A percentile compares a stretch with the other conserved stretches of the same genome.
These are phyloP conservation scores for Aleiodes testaceus DNA, from an alignment of 2,888 invertebrate genomes.

Conservation along the genomic window DNA sequence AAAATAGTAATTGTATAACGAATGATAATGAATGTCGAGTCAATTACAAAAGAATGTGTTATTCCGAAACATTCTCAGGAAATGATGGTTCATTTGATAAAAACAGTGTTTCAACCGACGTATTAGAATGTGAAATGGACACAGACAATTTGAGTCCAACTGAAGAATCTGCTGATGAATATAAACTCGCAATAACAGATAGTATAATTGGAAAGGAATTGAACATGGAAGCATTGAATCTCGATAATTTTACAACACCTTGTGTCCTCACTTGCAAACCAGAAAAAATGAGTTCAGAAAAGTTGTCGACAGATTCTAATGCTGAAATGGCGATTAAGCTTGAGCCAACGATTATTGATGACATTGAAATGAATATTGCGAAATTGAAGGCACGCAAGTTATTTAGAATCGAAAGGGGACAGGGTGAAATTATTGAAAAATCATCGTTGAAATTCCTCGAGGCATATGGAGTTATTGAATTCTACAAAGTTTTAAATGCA, in stretches of 20 bases:
- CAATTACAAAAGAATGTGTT: conserved; percentile 38
- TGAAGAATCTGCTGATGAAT: neutral
- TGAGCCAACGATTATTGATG: conserved; percentile 50
- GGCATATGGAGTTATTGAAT: conserved; percentile 60
- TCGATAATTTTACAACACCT: conserved; percentile 20
- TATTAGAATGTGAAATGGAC: neutral
- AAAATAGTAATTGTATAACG: conserved; percentile 7
- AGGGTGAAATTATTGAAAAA: conserved; percentile 49
- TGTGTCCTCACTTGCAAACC: neutral
- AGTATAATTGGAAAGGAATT: neutral
- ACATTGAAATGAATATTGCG: conserved; percentile 57
- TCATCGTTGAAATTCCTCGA: conserved; percentile 54
- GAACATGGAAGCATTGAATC: neutral
- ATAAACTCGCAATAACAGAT: neutral
- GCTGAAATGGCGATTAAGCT: conserved; percentile 5
- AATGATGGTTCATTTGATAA: neutral
- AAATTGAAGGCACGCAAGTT: conserved; percentile 55
- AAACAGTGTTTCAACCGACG: neutral
- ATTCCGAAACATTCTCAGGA: conserved; percentile 18
- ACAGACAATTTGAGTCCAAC: neutral
- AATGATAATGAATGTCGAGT: conserved; percentile 9
- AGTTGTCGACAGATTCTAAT: conserved; percentile 31
- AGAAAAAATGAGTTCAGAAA: neutral
- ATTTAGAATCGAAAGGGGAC: conserved; percentile 49
- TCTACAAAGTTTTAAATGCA: conserved; percentile 48